Evolutionary conservation across 2,797 vertebrate genomes (phyloP).

Genomic region (Clarias platycephalus): DNA sequence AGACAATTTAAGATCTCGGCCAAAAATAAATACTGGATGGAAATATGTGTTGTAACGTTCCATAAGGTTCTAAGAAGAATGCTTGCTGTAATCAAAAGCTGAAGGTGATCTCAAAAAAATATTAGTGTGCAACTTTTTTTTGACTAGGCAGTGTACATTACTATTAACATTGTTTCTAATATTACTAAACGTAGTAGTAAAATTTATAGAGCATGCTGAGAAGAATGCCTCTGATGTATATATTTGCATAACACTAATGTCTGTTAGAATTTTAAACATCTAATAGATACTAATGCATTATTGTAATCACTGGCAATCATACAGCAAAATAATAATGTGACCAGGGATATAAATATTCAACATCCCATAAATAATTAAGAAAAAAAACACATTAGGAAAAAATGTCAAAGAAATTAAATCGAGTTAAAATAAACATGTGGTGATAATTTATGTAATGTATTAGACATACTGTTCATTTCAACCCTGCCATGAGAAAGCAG

Average conservation of each 20-base stretch:
- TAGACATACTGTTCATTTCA: slow-evolving; percentile 20
- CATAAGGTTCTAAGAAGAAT: too few relatives aligned
- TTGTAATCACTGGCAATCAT: slow-evolving; percentile 24
- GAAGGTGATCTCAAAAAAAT: too few relatives aligned
- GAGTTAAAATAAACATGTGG: slow-evolving; percentile 32
- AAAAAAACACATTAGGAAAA: not conserved
- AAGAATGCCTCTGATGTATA: not conserved
- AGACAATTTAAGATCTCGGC: too few relatives aligned
- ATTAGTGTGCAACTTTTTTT: too few relatives aligned
- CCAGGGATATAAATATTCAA: slow-evolving; percentile 61
- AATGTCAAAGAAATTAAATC: slow-evolving; percentile 23
- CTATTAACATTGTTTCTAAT: not conserved
- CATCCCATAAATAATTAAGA: not conserved
- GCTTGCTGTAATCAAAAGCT: too few relatives aligned
- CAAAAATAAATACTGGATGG: too few relatives aligned
- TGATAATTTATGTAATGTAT: slow-evolving; percentile 37
- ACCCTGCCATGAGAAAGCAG: slow-evolving; percentile 19
- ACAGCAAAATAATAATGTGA: slow-evolving; percentile 27
- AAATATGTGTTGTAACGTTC: too few relatives aligned
- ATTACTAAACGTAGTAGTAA: not conserved
- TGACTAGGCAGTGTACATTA: not conserved
- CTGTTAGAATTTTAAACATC: too few relatives aligned
- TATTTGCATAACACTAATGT: not conserved
- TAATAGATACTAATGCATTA: slow-evolving; percentile 4
- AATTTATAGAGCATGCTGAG: slow-evolving; percentile 8